Percentiles rank a stretch among this genome's conserved stretches.
These are phyloP conservation scores for Dendrophyllia cribrosa DNA, from an alignment of 64 coral and sea anemone genomes.

Conservation along the genomic window DNA sequence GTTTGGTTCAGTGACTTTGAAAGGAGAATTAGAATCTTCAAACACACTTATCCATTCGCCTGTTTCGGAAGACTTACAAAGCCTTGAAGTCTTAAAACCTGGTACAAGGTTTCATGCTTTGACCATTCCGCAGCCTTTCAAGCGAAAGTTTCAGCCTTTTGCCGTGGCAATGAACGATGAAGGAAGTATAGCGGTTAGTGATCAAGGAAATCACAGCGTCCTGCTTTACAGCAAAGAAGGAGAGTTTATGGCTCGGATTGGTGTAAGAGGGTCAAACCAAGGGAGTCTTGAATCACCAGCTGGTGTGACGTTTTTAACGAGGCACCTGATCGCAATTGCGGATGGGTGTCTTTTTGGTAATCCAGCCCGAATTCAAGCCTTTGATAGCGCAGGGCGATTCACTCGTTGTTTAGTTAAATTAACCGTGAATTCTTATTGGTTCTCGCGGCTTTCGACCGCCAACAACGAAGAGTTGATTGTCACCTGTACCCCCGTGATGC, in stretches of 20 bases:
- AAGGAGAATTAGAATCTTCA: conserved; percentile 19
- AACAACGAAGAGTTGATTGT: conserved; percentile 56
- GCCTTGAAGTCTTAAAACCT: conserved; percentile 57
- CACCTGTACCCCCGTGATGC: conserved; percentile 72
- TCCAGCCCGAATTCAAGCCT: conserved; percentile 76
- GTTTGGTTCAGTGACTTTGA: conserved; percentile 59
- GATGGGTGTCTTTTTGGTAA: conserved; percentile 87
- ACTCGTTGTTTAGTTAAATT: conserved; percentile 65
- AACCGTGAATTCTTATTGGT: conserved; percentile 67
- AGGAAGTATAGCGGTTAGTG: conserved; percentile 60
- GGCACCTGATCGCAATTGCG: conserved; percentile 55
- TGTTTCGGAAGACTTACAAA: neutral
- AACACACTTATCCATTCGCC: conserved; percentile 19
- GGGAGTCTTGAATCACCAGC: conserved; percentile 81
- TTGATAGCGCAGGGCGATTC: conserved; percentile 64
- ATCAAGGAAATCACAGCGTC: conserved; percentile 77
- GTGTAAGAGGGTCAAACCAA: conserved; percentile 61
- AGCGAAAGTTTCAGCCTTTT: conserved; percentile 73
- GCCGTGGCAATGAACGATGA: conserved; percentile 42
- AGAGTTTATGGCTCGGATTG: conserved; percentile 62
- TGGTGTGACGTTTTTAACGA: conserved; percentile 34
- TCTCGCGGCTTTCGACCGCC: conserved; percentile 45
- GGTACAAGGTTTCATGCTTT: conserved; percentile 71
- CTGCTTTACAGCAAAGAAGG: conserved; percentile 75
- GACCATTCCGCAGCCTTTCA: conserved; percentile 46